A percentile compares a stretch with the other conserved stretches of the same genome.
Conservation (phyloP, 2,797 vertebrate genomes). For the Halcyon smyrnensis region DNA sequence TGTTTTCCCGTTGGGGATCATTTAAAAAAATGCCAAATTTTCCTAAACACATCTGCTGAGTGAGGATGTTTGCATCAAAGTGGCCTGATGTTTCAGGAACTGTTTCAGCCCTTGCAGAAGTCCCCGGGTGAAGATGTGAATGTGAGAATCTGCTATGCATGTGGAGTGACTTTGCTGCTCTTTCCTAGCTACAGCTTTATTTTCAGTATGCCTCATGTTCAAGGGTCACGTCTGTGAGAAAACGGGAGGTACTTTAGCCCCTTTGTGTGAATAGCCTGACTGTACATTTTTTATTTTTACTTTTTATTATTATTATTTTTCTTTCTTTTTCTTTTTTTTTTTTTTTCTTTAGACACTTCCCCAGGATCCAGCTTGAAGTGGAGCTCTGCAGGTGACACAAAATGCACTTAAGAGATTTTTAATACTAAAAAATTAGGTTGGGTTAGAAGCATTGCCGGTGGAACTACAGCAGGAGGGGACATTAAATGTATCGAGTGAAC, state of each 20-base stretch:
- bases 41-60: background rate
- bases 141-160: constrained; percentile 28
- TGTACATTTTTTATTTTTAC: background rate
- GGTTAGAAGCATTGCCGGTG: background rate
- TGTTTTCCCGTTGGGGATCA: background rate
- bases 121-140: background rate
- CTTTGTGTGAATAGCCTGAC: background rate
- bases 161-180: background rate
- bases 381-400: background rate
- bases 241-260: background rate
- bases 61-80: background rate
- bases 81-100: background rate
- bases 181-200: constrained; percentile 19
- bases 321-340: background rate
- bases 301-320: no score
- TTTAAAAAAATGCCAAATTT: background rate
- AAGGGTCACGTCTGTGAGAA: background rate
- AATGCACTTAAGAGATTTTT: background rate
- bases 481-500: background rate
- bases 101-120: background rate
- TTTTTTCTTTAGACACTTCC: background rate
- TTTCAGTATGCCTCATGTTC: background rate
- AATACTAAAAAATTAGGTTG: background rate
- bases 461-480: background rate
- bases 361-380: background rate